Percentiles rank a stretch among this genome's conserved stretches.
Conservation (phyloP, 2,113 vertebrate species). For the Tupaia tana region DNA sequence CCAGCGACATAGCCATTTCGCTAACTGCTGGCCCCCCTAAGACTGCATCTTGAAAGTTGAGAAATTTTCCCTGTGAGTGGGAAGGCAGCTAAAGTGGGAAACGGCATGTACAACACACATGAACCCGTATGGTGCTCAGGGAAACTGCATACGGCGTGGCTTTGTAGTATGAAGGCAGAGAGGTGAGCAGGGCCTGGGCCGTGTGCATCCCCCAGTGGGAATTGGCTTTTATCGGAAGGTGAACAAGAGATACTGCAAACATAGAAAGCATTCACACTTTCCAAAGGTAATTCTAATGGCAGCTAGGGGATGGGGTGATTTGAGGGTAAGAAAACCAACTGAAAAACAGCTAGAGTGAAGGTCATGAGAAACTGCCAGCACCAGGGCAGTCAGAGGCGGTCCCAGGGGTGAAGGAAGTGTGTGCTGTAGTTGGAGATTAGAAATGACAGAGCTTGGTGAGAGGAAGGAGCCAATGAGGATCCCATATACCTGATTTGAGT, state of each 20-base stretch:
- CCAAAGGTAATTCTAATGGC: not conserved
- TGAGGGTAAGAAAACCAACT: slow-evolving; percentile 16
- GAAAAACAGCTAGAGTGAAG: not conserved
- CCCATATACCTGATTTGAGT: not conserved
- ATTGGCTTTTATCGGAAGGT: not conserved
- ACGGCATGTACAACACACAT: not conserved
- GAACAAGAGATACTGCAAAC: not conserved
- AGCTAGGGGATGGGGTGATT: not conserved
- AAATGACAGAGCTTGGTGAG: not conserved
- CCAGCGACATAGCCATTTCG: too few species aligned
- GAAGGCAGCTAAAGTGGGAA: not conserved
- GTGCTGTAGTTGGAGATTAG: not conserved
- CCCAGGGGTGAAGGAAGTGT: not conserved
- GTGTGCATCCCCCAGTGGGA: not conserved
- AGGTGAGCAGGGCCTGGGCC: not conserved
- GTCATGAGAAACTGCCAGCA: not conserved
- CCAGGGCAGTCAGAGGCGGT: not conserved
- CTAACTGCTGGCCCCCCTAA: not conserved
- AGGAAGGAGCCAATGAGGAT: not conserved
- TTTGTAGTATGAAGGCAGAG: not conserved
- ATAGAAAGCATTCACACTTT: not conserved
- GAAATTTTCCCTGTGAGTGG: not conserved
- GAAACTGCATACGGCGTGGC: not conserved
- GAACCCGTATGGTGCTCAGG: not conserved
- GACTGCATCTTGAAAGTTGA: not conserved